These are phyloP conservation scores for Parelbella ahira DNA, from an alignment of 2,888 invertebrate species.

Conservation along the genomic window DNA sequence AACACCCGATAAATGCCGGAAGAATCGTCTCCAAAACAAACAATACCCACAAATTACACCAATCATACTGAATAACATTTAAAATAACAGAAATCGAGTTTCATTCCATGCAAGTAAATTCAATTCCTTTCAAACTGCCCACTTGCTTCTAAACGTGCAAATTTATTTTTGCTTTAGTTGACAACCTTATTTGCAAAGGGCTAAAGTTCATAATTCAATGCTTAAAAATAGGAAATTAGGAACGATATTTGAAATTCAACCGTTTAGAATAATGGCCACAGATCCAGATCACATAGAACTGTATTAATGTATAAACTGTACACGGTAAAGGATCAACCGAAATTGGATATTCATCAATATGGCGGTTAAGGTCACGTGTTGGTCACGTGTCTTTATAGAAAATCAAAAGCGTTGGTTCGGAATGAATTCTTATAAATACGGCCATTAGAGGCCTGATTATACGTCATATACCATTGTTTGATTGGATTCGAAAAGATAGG, in stretches of 20 bases:
- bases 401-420: constrained; percentile 69
- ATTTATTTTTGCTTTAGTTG: background rate
- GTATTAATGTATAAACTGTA: no score
- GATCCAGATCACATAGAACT: no score
- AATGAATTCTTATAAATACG: constrained; percentile 73
- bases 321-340: constrained; percentile 33
- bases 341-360: constrained; percentile 51
- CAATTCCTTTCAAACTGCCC: constrained; percentile 41
- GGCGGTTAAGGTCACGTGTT: constrained; percentile 59
- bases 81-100: constrained; percentile 23
- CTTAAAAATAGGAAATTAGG: constrained; percentile 23
- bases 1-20: constrained; percentile 37
- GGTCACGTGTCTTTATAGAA: constrained; percentile 63
- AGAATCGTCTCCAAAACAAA: constrained; percentile 46
- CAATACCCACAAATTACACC: constrained; percentile 56
- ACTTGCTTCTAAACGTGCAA: constrained; percentile 38
- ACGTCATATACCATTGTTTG: constrained; percentile 55
- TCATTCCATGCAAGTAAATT: constrained; percentile 21
- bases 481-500: constrained; percentile 67
- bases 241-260: constrained; percentile 59
- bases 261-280: constrained; percentile 65
- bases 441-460: constrained; percentile 70
- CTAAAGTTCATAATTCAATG: constrained; percentile 24
- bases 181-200: constrained; percentile 13
- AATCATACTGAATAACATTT: constrained; percentile 20